These are phyloP conservation scores for Leptodactylus fuscus DNA, from an alignment of 2,113 vertebrate genomes.

Conservation along the genomic window DNA sequence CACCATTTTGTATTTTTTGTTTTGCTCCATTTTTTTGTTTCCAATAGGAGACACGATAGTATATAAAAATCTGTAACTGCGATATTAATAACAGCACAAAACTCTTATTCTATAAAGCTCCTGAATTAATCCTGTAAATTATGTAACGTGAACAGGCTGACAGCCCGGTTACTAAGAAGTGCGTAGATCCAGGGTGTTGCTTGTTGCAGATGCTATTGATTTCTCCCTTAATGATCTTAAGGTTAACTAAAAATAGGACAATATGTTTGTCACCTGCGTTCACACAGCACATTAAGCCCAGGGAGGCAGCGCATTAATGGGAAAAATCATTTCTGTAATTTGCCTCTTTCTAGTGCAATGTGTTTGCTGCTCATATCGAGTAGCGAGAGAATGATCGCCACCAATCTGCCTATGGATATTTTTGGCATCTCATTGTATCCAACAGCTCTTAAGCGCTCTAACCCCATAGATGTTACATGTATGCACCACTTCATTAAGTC, in stretches of 20 bases:
- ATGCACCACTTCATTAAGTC: no score
- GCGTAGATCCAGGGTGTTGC: background rate
- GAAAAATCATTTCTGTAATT: no score
- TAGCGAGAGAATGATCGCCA: no score
- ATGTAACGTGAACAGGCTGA: background rate
- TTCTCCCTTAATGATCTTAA: constrained; percentile 13
- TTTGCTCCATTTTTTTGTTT: no score
- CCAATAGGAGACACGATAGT: background rate
- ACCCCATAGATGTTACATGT: no score
- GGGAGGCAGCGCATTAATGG: background rate
- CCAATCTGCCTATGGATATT: no score
- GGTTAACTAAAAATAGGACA: constrained; percentile 19
- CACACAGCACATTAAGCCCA: background rate
- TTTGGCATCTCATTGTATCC: no score
- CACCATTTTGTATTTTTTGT: no score
- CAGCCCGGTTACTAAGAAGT: background rate
- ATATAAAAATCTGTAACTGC: background rate
- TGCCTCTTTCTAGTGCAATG: no score
- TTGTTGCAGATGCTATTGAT: constrained; percentile 21
- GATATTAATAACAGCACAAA: background rate
- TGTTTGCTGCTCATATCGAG: no score
- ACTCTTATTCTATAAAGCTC: background rate
- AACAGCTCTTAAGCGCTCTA: no score
- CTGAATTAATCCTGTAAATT: background rate
- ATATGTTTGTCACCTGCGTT: constrained; percentile 14